These are phyloP conservation scores for Synanceia verrucosa DNA, from an alignment of 2,797 vertebrate genomes.

Conservation along the genomic window DNA sequence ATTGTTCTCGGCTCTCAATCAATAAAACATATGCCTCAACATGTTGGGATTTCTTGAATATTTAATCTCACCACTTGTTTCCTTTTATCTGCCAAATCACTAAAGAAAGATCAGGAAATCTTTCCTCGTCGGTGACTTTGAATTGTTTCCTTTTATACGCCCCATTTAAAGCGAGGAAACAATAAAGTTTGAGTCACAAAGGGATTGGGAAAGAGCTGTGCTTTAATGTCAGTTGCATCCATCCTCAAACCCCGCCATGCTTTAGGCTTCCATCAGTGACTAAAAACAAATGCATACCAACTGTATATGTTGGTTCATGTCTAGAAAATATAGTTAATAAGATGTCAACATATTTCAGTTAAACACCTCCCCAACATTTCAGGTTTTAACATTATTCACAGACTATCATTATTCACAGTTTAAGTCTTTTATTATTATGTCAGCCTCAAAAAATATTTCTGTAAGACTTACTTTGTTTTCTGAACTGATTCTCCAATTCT, in stretches of 20 bases:
- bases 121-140: slow-evolving; percentile 59
- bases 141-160: slow-evolving; percentile 70
- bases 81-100: slow-evolving; percentile 74
- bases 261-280: neutral
- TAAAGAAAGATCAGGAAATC: slow-evolving; percentile 66
- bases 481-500: neutral
- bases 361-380: too few relatives aligned
- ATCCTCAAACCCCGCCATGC: neutral
- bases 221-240: neutral
- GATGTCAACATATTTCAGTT: slow-evolving; percentile 3
- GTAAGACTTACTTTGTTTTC: neutral
- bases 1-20: slow-evolving; percentile 78
- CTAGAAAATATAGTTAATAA: neutral
- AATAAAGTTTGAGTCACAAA: slow-evolving; percentile 27
- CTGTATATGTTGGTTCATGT: neutral
- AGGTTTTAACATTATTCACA: too few relatives aligned
- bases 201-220: slow-evolving; percentile 13
- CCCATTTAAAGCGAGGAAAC: slow-evolving; percentile 66
- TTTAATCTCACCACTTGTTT: slow-evolving; percentile 79
- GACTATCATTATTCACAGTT: too few relatives aligned
- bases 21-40: slow-evolving; percentile 82
- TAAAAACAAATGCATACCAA: neutral
- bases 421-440: neutral
- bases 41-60: slow-evolving; percentile 76
- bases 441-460: neutral